phyloP scores from a whole-genome alignment of 2,797 vertebrate species.

The Scarus forsteni region DNA sequence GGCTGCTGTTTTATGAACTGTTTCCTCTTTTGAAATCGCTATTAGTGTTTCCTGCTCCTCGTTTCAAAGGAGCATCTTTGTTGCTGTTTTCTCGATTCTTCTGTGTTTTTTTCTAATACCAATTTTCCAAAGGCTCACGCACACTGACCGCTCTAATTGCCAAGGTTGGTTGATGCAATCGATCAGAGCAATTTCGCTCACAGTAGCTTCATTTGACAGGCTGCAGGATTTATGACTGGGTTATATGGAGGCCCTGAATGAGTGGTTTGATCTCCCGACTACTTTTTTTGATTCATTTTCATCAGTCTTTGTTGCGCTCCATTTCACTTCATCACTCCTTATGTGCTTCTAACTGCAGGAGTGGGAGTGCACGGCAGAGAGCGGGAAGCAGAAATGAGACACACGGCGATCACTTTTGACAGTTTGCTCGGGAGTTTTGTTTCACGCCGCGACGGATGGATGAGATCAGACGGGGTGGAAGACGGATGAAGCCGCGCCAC shows the following conservation, averaged over 20 bases:
- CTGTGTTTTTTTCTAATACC: slow-evolving; percentile 37
- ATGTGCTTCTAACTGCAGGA: slow-evolving; percentile 12
- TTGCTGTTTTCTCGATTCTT: slow-evolving; percentile 16
- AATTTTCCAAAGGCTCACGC: slow-evolving; percentile 28
- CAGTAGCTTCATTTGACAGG: slow-evolving; percentile 43
- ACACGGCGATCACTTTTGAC: slow-evolving; percentile 21
- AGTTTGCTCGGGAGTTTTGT: slow-evolving; percentile 31
- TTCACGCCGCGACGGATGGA: slow-evolving; percentile 38
- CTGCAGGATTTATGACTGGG: slow-evolving; percentile 49
- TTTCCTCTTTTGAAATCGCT: slow-evolving; percentile 27
- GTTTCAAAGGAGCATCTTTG: slow-evolving; percentile 9
- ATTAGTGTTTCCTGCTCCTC: slow-evolving; percentile 26
- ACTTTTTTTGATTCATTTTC: slow-evolving; percentile 47
- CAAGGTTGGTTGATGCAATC: slow-evolving; percentile 57
- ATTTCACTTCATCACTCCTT: slow-evolving; percentile 18
- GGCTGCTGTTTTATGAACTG: slow-evolving; percentile 18
- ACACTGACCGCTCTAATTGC: slow-evolving; percentile 33
- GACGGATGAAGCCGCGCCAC: slow-evolving; percentile 41
- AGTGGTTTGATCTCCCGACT: slow-evolving; percentile 44
- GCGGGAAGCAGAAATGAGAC: slow-evolving; percentile 4
- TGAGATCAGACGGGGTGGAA: slow-evolving; percentile 55
- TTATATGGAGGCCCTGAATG: slow-evolving; percentile 44
- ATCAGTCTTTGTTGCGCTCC: slow-evolving; percentile 20
- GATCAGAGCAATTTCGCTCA: slow-evolving; percentile 59
- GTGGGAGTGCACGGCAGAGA: slow-evolving; percentile 1